Evolutionary conservation across 92 coral and sea anemone species (phyloP), one percentile per base, ranked within the genome.

Genomic region (Hydrozoanthus gracilis): DNA sequence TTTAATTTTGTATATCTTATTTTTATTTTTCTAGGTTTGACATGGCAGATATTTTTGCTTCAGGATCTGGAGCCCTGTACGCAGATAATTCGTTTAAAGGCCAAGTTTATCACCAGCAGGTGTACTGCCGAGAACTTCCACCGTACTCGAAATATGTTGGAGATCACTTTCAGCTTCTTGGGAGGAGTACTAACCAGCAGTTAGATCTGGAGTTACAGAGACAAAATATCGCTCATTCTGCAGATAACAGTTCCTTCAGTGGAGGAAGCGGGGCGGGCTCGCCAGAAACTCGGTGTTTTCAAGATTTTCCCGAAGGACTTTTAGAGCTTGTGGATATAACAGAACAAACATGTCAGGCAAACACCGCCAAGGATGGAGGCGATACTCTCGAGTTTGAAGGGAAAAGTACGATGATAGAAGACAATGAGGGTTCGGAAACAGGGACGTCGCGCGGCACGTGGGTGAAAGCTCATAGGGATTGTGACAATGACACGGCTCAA

Each of bases 391-490:
- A 14, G 14, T 80, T 80, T 65, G 85, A 80, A 17, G 73, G 60
- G 11, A 70, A 39, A 46, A 80, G 50, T 49, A 65, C 46, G 56
- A 56, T 27, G 47, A 80, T 80, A 48, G 45, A 80, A 80, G 73
- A 80, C 85, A 87, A 84, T 87, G 77, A 71, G 54, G 77, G 54
- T 8, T 51, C 88, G 55, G 54, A 77, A 45, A 77, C 69, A 79
- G 88, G 89, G 48, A 88, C 93, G 56, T 70, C 88, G 55, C 60
- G 71, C 45, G 90, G 92, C 92, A 92, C 95, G 88, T 91, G 94
- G 92, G 10, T 80, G 15, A 88, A 77, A 74, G 73, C 86, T 60
- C 89, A 86, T 39, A 82, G 64, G 44, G 92, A 86, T 2, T 58
- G 86, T 72, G 86, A 90, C 91, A 86, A 48, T 80, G 91, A 86